Base-by-base conservation (phyloP, 1,140 invertebrate species). In the Zophobas morio region DNA sequence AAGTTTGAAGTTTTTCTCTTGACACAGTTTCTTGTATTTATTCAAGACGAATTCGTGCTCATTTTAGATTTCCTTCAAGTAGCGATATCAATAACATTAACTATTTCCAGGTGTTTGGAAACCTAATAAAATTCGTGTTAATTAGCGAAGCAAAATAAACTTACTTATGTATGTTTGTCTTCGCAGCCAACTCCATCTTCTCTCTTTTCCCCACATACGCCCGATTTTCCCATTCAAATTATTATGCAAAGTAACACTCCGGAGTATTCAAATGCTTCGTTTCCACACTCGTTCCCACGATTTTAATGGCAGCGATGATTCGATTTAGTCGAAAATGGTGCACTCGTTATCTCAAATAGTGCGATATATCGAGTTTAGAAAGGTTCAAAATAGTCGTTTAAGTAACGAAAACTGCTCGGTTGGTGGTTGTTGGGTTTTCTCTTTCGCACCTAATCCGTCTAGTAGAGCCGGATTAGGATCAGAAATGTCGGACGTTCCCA, bases 361-460 rank as follows among this genome's bases (percentile, higher is more conserved):
- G 20, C 20, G 20, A 20, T 46, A 46, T 51, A 51, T 51, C 4
- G 49, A 51, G 49, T 51, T 46, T 4, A 20, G 49, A 51, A 51
- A 51, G 20, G 4, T 51, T 51, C 6, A 20, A 20, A 51, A 20
- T 51, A n/a, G 49, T 51, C 49, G 42, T 4, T 46, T 46, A 46
- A 46, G 42, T 8, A 46, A 46, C 42, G 42, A 46, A 46, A 46
- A 46, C 42, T 46, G 42, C 3, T 3, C 3, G 42, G 3, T 46
- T 3, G 42, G 3, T 46, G 42, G 3, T 46, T 46, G 42, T 46
- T 46, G 49, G 49, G 49, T 51, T 51, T 51, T 51, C 49, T 5
- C 49, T 20, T 51, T 51, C 49, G 20, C 49, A 51, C 49, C 49
- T 51, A 51, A 51, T 51, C 49, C 49, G 49, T 51, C 49, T 6